Percentiles rank a stretch among this genome's conserved stretches.
Conservation (phyloP, 2,797 vertebrate species). For the Gadopsis bispinosus region DNA sequence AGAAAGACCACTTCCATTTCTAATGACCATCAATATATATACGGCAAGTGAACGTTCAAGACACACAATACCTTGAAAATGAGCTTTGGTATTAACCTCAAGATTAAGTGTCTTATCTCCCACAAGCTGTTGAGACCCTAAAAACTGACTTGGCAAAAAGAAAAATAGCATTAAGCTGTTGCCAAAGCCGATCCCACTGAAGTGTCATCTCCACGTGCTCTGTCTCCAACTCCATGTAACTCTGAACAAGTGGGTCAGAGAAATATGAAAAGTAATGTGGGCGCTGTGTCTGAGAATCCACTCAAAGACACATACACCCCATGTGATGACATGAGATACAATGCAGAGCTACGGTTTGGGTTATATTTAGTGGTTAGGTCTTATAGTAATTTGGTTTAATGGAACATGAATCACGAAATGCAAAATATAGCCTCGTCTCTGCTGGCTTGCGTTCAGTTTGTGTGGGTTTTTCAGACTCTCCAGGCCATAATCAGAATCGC, state of each 20-base stretch:
- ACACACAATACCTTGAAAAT: slow-evolving; percentile 78
- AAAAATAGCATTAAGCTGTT: slow-evolving; percentile 55
- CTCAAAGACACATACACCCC: slow-evolving; percentile 13
- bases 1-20: slow-evolving; percentile 35
- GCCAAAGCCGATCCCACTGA: slow-evolving; percentile 71
- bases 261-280: slow-evolving; percentile 78
- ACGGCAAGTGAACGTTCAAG: slow-evolving; percentile 45
- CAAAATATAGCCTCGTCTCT: slow-evolving; percentile 44
- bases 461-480: slow-evolving; percentile 37
- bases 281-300: slow-evolving; percentile 40
- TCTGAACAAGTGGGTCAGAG: slow-evolving; percentile 83
- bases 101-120: slow-evolving; percentile 80
- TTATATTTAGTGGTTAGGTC: slow-evolving; percentile 41
- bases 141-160: slow-evolving; percentile 79
- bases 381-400: slow-evolving; percentile 49
- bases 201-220: slow-evolving; percentile 54
- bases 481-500: slow-evolving; percentile 33
- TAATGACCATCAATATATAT: slow-evolving; percentile 51
- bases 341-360: slow-evolving; percentile 25
- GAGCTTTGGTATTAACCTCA: slow-evolving; percentile 73
- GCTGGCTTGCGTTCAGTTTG: slow-evolving; percentile 11
- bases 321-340: slow-evolving; percentile 28
- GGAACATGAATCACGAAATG: slow-evolving; percentile 43
- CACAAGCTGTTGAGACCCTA: slow-evolving; percentile 69
- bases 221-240: slow-evolving; percentile 57